Evolutionary conservation across 1,140 invertebrate genomes (phyloP).

Genomic region (Holotrichia oblita): DNA sequence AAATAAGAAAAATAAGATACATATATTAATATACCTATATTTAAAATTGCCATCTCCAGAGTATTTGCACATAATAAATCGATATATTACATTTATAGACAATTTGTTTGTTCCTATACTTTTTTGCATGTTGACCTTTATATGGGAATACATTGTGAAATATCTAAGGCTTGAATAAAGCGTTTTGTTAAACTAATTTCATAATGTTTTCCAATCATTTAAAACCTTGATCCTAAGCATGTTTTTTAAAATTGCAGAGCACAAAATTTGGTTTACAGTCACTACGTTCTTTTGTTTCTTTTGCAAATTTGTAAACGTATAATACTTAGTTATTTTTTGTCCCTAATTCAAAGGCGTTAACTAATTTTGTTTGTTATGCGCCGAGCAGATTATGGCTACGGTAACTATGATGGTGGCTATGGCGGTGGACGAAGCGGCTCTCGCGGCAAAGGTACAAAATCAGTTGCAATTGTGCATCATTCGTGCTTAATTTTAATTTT

Average conservation of each 20-base stretch:
- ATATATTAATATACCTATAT: slow-evolving; percentile 9
- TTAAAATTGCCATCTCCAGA: slow-evolving; percentile 46
- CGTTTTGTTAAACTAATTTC: slow-evolving; percentile 68
- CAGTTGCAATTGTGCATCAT: slow-evolving; percentile 40
- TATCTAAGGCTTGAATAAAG: slow-evolving; percentile 70
- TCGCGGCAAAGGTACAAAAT: slow-evolving; percentile 78
- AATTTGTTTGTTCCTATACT: slow-evolving; percentile 55
- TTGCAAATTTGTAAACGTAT: slow-evolving; percentile 30
- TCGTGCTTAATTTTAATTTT: slow-evolving; percentile 35
- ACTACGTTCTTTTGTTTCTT: background rate
- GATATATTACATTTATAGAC: slow-evolving; percentile 40
- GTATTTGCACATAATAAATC: slow-evolving; percentile 47
- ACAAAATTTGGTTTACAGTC: slow-evolving; percentile 37
- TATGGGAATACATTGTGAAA: slow-evolving; percentile 72
- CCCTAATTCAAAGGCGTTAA: slow-evolving; percentile 54
- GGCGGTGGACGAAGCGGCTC: slow-evolving; percentile 77
- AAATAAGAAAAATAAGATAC: background rate
- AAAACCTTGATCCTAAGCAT: slow-evolving; percentile 38
- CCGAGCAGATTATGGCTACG: slow-evolving; percentile 80
- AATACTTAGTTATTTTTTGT: slow-evolving; percentile 1
- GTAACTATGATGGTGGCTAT: slow-evolving; percentile 83
- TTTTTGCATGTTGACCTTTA: slow-evolving; percentile 58
- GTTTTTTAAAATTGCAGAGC: slow-evolving; percentile 36
- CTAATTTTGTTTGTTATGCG: slow-evolving; percentile 62
- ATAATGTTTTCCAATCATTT: slow-evolving; percentile 68